These are phyloP conservation scores for Phasia obesa DNA, from an alignment of 2,888 invertebrate genomes.

Conservation along the genomic window DNA sequence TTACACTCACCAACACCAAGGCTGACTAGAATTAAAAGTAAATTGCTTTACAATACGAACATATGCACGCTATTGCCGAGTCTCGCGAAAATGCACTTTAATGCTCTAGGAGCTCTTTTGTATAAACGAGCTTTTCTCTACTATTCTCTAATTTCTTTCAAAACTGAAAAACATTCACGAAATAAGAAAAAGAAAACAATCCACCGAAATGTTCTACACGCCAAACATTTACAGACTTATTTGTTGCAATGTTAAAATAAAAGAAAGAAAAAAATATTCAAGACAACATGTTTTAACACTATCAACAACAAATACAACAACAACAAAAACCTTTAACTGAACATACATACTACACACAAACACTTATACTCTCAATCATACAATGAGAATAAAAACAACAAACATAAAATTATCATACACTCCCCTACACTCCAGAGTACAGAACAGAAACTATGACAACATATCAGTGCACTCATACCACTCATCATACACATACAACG, in stretches of 20 bases:
- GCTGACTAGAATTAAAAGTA: slow-evolving; percentile 3
- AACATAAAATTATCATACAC: slow-evolving; percentile 5
- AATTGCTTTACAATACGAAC: slow-evolving; percentile 21
- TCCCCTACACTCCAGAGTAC: slow-evolving; percentile 9
- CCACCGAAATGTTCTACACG: slow-evolving; percentile 65
- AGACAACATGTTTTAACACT: slow-evolving; percentile 55
- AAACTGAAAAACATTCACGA: background rate
- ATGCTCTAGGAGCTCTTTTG: slow-evolving; percentile 15
- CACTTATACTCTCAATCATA: background rate
- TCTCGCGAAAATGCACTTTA: slow-evolving; percentile 22
- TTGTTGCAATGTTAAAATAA: slow-evolving; percentile 52
- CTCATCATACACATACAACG: background rate
- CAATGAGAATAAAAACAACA: background rate
- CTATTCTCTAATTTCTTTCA: slow-evolving; percentile 8
- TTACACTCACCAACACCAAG: background rate
- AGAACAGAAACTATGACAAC: slow-evolving; percentile 37
- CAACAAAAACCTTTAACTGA: background rate
- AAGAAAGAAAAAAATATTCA: slow-evolving; percentile 41
- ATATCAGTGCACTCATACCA: background rate
- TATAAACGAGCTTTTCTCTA: slow-evolving; percentile 5
- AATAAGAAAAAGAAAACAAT: slow-evolving; percentile 24
- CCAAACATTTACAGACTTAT: slow-evolving; percentile 68
- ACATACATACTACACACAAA: background rate
- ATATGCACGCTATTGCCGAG: background rate
- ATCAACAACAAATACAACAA: slow-evolving; percentile 40